Conservation (phyloP, 2,888 invertebrate genomes). For the Meganola albula region DNA sequence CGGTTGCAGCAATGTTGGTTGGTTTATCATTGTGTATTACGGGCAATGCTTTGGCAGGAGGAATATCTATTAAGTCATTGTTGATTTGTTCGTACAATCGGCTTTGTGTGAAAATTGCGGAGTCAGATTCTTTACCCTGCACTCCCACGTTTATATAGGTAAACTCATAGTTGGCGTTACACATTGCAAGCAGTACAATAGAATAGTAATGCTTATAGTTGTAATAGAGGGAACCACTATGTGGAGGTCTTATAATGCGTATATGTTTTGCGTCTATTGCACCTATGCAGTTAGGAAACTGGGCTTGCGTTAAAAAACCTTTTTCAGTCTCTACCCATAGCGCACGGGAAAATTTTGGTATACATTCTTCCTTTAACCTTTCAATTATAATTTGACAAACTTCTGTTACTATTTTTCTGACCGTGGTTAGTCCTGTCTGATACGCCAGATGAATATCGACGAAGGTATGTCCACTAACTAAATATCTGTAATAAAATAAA, state of each 20-base stretch:
- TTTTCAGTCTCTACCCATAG: constrained; percentile 3
- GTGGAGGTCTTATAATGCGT: neutral
- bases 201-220: constrained; percentile 33
- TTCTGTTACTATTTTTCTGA: constrained; percentile 11
- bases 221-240: constrained; percentile 8
- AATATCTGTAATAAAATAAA: constrained; percentile 4
- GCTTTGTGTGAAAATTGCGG: constrained; percentile 1
- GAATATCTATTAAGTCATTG: constrained; percentile 6
- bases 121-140: constrained; percentile 17
- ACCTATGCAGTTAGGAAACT: constrained; percentile 21
- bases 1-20: constrained; percentile 4
- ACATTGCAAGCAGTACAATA: constrained; percentile 32
- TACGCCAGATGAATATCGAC: constrained; percentile 8
- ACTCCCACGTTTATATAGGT: constrained; percentile 33
- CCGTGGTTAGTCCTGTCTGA: constrained; percentile 9
- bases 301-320: constrained; percentile 1
- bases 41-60: constrained; percentile 4
- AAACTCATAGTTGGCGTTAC: constrained; percentile 35
- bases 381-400: constrained; percentile 11
- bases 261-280: constrained; percentile 10
- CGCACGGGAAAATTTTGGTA: constrained; percentile 5
- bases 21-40: constrained; percentile 5
- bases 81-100: constrained; percentile 6
- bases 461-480: constrained; percentile 8
- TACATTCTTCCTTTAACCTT: constrained; percentile 8